phyloP scores from a whole-genome alignment of 1,140 invertebrate species.

The Pteromalus puparum region DNA sequence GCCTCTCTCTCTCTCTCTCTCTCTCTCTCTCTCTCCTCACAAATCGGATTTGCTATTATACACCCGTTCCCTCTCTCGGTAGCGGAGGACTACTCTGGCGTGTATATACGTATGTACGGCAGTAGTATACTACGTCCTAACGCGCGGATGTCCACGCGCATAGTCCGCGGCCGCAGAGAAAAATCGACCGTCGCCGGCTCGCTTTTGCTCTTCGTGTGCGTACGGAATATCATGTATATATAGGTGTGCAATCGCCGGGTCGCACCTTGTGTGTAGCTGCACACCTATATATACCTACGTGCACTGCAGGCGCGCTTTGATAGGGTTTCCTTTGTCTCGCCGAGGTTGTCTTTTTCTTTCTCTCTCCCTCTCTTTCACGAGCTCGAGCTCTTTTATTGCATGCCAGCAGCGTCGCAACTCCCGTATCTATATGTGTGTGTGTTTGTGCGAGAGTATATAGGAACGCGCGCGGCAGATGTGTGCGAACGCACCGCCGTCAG shows the following conservation, averaged over 20 bases:
- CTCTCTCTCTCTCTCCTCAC: not conserved
- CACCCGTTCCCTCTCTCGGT: not conserved
- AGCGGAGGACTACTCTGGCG: not conserved
- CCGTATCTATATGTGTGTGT: not conserved
- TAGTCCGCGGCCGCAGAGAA: not conserved
- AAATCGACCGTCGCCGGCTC: not conserved
- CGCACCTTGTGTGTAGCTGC: not conserved
- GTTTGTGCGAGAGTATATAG: not conserved
- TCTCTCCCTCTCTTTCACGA: not conserved
- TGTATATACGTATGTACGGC: too few species aligned
- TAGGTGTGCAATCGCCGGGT: not conserved
- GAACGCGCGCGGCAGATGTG: not conserved
- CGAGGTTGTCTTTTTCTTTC: not conserved
- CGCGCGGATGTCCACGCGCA: not conserved
- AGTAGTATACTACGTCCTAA: not conserved
- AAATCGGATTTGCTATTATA: not conserved
- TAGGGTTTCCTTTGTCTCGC: not conserved
- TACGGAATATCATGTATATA: not conserved
- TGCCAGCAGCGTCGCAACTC: not conserved
- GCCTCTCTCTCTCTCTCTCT: not conserved
- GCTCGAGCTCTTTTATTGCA: conserved; percentile 16
- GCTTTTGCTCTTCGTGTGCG: not conserved
- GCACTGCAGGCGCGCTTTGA: conserved; percentile 15
- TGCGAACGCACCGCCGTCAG: not conserved
- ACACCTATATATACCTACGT: not conserved